Evolutionary conservation across 2,113 vertebrate species (phyloP).

Genomic region (Larimichthys crocea): DNA sequence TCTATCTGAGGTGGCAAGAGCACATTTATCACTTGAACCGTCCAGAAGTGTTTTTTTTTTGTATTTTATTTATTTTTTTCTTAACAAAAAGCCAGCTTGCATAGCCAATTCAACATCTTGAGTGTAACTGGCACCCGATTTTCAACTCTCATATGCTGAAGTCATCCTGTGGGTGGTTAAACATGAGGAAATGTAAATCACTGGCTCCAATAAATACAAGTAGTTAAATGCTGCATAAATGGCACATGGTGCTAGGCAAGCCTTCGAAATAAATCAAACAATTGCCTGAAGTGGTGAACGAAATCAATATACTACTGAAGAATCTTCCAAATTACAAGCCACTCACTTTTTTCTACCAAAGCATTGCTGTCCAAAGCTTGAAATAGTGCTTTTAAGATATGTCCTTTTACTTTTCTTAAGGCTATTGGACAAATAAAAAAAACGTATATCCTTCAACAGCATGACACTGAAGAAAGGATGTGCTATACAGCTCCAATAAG

Average conservation of each 20-base stretch:
- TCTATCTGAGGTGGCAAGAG: conserved; percentile 29
- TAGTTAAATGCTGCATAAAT: conserved; percentile 62
- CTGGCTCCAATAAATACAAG: conserved; percentile 50
- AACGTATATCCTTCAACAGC: neutral
- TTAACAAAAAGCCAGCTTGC: conserved; percentile 55
- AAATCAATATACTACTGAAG: conserved; percentile 64
- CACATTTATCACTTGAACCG: conserved; percentile 22
- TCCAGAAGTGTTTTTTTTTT: conserved; percentile 16
- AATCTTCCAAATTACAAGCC: conserved; percentile 48
- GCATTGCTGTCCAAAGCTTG: conserved; percentile 48
- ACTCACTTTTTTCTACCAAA: conserved; percentile 36
- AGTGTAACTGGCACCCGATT: conserved; percentile 35
- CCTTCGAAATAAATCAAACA: conserved; percentile 64
- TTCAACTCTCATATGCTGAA: conserved; percentile 27
- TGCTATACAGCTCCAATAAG: neutral
- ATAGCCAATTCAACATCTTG: conserved; percentile 28
- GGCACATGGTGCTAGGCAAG: conserved; percentile 32
- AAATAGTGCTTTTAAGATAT: conserved; percentile 43
- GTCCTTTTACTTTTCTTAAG: conserved; percentile 25
- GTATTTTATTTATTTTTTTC: neutral
- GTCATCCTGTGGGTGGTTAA: conserved; percentile 56
- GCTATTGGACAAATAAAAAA: conserved; percentile 33
- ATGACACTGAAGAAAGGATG: conserved; percentile 9
- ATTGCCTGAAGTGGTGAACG: conserved; percentile 53
- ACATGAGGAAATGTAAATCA: conserved; percentile 68